phyloP scores from a whole-genome alignment of 2,113 vertebrate genomes.

The Taurulus bubalis region DNA sequence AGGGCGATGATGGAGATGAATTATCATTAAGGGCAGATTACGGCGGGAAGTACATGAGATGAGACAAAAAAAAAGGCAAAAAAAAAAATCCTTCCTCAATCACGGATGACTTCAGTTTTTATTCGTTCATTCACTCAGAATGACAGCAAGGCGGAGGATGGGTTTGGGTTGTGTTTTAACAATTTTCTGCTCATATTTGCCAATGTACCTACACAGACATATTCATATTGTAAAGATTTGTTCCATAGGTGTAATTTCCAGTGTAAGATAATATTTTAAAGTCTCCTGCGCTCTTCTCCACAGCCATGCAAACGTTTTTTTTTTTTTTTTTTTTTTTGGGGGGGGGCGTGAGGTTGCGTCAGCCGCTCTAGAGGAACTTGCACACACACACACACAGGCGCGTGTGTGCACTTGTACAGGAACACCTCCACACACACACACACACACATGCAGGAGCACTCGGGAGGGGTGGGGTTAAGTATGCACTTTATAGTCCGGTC shows the following conservation, averaged over 20 bases:
- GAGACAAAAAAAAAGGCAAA: background rate
- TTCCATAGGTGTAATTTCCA: conserved; percentile 89
- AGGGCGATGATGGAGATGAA: conserved; percentile 55
- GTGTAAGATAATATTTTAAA: conserved; percentile 95
- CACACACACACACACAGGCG: background rate
- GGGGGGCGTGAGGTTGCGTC: conserved; percentile 56
- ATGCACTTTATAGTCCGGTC: conserved; percentile 86
- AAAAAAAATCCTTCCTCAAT: conserved; percentile 51
- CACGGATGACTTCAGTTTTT: conserved; percentile 75
- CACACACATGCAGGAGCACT: conserved; percentile 52
- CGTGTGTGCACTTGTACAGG: no score
- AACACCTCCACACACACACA: no score
- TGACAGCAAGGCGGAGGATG: conserved; percentile 63
- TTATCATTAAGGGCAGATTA: conserved; percentile 67
- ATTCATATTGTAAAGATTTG: conserved; percentile 92
- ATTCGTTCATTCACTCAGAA: conserved; percentile 75
- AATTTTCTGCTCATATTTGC: conserved; percentile 86
- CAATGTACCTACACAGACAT: conserved; percentile 88
- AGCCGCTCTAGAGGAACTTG: conserved; percentile 70
- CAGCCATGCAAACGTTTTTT: conserved; percentile 55
- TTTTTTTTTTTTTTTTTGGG: background rate
- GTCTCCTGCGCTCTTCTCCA: conserved; percentile 74
- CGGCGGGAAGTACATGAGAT: conserved; percentile 32
- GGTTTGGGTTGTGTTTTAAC: conserved; percentile 79
- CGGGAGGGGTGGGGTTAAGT: conserved; percentile 71